Evolutionary conservation across 2,797 vertebrate species (phyloP), one percentile per base, ranked within the genome.

Genomic region (Synanceia verrucosa): DNA sequence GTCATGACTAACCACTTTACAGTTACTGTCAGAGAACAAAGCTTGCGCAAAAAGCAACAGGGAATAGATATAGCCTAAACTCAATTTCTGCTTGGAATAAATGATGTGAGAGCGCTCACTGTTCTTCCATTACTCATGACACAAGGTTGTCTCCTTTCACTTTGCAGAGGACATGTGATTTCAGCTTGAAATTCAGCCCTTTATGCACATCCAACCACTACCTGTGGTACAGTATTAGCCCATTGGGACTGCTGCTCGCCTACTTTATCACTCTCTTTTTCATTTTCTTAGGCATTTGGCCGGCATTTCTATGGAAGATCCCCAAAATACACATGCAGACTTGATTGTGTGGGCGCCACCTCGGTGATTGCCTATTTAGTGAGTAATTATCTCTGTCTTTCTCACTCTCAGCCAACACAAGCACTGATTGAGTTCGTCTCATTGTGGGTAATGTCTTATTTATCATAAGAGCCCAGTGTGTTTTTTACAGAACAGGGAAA

Each of bases 381-480:
- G 85, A 91, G 85, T 92, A 92, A 92, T 89, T 86, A 87, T 83
- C 73, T 75, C 78, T 76, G 89, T 86, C 87, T 86, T 76, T 83
- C 72, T 86, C 86, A 78, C 84, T 81, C 82, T 84, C 82, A 88
- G 85, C 81, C 89, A 90, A 88, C 83, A 84, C 76, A 75, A 83
- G 80, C 79, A 13, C 89, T 92, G 88, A 93, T 91, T 91, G 83
- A 83, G 83, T 88, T 92, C 82, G 85, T 86, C 86, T 90, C 82
- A 83, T 91, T 92, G 88, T 91, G 90, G 78, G 65, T 86, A 88
- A 89, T 89, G 88, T 89, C 89, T 89, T 92, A 88, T 93, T 92
- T 92, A 93, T 90, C 79, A 84, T 75, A 82, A 81, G 78, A 86
- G 82, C 50, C 79, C 76, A 84, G 79, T 81, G 68, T 81, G 73